Percentiles rank a stretch among this genome's conserved stretches.
Evolutionary conservation across 1,140 invertebrate species (phyloP).

Genomic region (Centruroides sculpturatus): DNA sequence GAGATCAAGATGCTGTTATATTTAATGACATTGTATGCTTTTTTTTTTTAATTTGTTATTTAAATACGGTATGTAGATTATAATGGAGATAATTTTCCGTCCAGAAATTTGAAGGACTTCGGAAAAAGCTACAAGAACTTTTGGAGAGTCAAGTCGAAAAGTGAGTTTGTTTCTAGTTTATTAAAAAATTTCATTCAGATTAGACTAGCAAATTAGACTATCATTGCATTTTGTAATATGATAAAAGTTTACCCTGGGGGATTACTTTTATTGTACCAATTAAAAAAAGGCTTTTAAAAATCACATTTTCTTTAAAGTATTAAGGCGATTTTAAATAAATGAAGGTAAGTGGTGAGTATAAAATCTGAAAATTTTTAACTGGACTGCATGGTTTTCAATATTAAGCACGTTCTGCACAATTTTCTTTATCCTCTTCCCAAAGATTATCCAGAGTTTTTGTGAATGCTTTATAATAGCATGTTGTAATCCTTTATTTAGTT

Average conservation of each 20-base stretch:
- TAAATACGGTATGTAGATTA: not conserved
- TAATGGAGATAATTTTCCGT: not conserved
- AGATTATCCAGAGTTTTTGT: too few species aligned
- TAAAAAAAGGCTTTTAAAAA: not conserved
- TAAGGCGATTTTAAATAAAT: not conserved
- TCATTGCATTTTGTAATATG: too few species aligned
- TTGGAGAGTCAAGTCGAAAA: conserved; percentile 10
- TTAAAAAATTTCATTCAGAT: not conserved
- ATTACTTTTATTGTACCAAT: not conserved
- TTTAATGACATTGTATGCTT: not conserved
- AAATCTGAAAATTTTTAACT: too few species aligned
- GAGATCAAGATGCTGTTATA: not conserved
- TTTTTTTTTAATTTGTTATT: not conserved
- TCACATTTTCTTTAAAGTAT: not conserved
- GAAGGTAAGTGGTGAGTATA: too few species aligned
- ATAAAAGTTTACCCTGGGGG: too few species aligned
- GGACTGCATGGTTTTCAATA: too few species aligned
- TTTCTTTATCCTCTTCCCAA: too few species aligned
- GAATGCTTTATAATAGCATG: too few species aligned
- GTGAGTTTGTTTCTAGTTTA: conserved; percentile 2
- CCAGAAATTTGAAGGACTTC: conserved; percentile 11
- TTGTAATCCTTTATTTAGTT: too few species aligned
- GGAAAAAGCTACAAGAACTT: conserved; percentile 1
- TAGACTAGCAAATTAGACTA: too few species aligned
- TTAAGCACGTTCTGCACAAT: too few species aligned